A percentile compares a stretch with the other conserved stretches of the same genome.
Conservation (phyloP, 2,797 vertebrate genomes). For the Epinephelus coioides region DNA sequence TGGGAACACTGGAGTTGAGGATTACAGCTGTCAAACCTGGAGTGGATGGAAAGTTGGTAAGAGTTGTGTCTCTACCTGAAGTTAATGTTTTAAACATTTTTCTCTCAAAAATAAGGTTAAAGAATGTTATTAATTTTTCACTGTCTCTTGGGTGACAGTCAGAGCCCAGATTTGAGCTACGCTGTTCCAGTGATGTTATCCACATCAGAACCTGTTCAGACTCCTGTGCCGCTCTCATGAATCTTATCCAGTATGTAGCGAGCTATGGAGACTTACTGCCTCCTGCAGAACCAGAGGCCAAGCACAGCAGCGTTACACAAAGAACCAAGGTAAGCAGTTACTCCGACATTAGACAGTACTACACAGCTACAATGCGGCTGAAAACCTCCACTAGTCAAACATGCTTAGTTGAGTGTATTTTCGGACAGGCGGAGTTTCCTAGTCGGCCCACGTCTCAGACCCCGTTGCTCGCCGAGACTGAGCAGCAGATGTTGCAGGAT, state of each 20-base stretch:
- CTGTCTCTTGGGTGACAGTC: conserved; percentile 75
- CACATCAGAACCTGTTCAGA: conserved; percentile 96
- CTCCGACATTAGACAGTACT: background rate
- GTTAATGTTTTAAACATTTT: background rate
- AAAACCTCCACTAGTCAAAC: background rate
- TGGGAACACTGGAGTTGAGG: conserved; percentile 96
- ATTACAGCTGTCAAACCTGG: conserved; percentile 94
- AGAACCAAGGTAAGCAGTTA: conserved; percentile 88
- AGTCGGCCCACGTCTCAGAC: conserved; percentile 84
- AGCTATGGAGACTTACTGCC: conserved; percentile 95
- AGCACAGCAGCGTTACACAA: conserved; percentile 82
- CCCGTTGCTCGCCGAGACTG: conserved; percentile 91
- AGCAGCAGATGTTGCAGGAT: conserved; percentile 95
- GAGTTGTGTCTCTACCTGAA: conserved; percentile 31
- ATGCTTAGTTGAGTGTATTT: conserved; percentile 35
- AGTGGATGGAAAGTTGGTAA: conserved; percentile 90
- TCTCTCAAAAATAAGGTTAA: background rate
- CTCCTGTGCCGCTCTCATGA: conserved; percentile 98
- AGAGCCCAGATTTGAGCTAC: conserved; percentile 94
- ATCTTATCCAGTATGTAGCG: conserved; percentile 98
- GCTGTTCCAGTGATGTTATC: conserved; percentile 96
- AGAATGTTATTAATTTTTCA: background rate
- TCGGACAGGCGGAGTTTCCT: conserved; percentile 85
- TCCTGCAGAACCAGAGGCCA: conserved; percentile 85
- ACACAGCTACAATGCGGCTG: background rate